Evolutionary conservation across 1,140 invertebrate genomes (phyloP).

Genomic region (Caenorhabditis brenneri): DNA sequence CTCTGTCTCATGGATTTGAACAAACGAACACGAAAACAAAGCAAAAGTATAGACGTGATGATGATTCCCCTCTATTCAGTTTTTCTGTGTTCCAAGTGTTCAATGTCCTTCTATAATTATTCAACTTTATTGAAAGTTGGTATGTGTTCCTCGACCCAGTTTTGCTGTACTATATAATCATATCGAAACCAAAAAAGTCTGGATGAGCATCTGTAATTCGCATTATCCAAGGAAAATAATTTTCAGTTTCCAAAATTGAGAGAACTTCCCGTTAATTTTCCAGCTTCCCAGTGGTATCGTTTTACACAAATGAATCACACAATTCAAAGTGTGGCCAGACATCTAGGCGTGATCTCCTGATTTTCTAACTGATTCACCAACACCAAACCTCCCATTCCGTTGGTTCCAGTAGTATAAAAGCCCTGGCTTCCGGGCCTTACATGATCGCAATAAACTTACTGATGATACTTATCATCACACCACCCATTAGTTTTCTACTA

Average conservation of each 20-base stretch:
- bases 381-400: background rate
- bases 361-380: no score
- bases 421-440: no score
- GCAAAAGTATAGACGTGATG: background rate
- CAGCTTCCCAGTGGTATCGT: background rate
- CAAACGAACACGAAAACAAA: background rate
- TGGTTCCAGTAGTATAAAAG: background rate
- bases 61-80: background rate
- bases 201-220: no score
- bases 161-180: no score
- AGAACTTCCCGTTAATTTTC: background rate
- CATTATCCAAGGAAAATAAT: no score
- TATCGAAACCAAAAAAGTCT: no score
- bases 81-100: background rate
- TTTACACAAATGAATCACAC: background rate
- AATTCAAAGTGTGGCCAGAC: background rate
- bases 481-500: background rate
- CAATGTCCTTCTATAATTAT: no score
- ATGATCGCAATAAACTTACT: no score
- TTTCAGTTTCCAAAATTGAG: no score
- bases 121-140: no score
- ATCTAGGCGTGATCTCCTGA: background rate
- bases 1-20: background rate
- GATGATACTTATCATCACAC: constrained; percentile 22
- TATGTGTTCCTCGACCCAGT: no score